These are phyloP conservation scores for Matsumyia berberina DNA, from an alignment of 2,888 invertebrate genomes.

Conservation along the genomic window DNA sequence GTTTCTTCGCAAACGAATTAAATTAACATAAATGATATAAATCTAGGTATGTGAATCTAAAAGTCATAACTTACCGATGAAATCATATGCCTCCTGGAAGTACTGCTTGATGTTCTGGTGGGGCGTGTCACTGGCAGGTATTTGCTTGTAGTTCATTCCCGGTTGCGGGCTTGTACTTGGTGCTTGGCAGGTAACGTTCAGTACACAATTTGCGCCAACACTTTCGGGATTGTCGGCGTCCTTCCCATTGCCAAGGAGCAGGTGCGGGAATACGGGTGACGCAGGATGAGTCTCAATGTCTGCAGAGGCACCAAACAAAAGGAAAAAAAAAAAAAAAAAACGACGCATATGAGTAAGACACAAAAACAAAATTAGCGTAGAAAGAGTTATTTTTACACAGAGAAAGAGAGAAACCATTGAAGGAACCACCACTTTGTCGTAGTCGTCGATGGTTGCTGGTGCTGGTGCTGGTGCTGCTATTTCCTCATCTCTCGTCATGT, in stretches of 20 bases:
- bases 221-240: constrained; percentile 90
- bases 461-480: constrained; percentile 53
- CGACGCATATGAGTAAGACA: constrained; percentile 60
- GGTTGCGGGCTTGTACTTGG: constrained; percentile 87
- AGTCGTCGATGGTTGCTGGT: constrained; percentile 23
- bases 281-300: constrained; percentile 91
- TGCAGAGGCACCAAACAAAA: constrained; percentile 78
- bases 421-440: constrained; percentile 51
- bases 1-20: constrained; percentile 42
- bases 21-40: constrained; percentile 68
- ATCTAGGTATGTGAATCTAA: constrained; percentile 35
- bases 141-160: constrained; percentile 90
- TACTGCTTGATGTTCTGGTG: constrained; percentile 95
- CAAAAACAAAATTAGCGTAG: constrained; percentile 68
- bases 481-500: constrained; percentile 75
- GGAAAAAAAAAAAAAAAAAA: constrained; percentile 39
- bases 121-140: constrained; percentile 92
- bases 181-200: constrained; percentile 92
- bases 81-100: constrained; percentile 94
- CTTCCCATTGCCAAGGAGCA: constrained; percentile 92
- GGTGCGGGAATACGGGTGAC: constrained; percentile 91
- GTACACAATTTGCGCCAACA: constrained; percentile 90
- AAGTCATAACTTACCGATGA: constrained; percentile 89
- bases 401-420: constrained; percentile 50
- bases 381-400: constrained; percentile 69